phyloP scores from a whole-genome alignment of 2,888 invertebrate species.

The Cephus spinipes region DNA sequence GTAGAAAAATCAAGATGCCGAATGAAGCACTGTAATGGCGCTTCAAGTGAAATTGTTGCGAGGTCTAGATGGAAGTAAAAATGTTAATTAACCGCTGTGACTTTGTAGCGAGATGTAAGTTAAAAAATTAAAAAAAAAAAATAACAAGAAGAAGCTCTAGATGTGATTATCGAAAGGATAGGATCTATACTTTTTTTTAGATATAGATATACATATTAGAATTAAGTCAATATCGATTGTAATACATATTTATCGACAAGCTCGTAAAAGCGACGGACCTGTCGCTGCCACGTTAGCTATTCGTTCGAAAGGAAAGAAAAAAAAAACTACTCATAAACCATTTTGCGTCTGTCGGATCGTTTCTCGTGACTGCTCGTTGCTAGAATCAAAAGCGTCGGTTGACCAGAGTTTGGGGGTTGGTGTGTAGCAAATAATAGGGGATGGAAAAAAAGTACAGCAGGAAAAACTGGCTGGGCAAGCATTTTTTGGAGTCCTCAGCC shows the following conservation, averaged over 20 bases:
- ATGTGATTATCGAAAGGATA: conserved; percentile 13
- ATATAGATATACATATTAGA: neutral
- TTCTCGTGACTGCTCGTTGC: neutral
- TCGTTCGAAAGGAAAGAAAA: neutral
- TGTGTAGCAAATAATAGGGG: neutral
- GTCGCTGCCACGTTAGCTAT: neutral
- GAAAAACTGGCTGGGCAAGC: neutral
- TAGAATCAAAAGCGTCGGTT: neutral
- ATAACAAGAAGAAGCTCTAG: conserved; percentile 5
- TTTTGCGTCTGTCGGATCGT: neutral
- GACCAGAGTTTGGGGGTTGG: neutral
- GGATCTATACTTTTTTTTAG: conserved; percentile 4
- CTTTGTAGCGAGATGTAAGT: conserved; percentile 17
- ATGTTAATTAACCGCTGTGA: conserved; percentile 24
- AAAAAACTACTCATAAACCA: neutral
- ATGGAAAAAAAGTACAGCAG: neutral
- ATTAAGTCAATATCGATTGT: conserved; percentile 5
- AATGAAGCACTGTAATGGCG: neutral
- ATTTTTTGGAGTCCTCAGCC: neutral
- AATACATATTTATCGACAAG: neutral
- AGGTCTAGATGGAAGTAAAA: conserved; percentile 3
- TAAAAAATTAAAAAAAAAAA: neutral
- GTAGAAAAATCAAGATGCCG: neutral
- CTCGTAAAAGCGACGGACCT: neutral
- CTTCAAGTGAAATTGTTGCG: neutral